Percentiles rank a stretch among this genome's conserved stretches.
Evolutionary conservation across 2,113 vertebrate genomes (phyloP).

Genomic region (Myanophis thanlyinensis): DNA sequence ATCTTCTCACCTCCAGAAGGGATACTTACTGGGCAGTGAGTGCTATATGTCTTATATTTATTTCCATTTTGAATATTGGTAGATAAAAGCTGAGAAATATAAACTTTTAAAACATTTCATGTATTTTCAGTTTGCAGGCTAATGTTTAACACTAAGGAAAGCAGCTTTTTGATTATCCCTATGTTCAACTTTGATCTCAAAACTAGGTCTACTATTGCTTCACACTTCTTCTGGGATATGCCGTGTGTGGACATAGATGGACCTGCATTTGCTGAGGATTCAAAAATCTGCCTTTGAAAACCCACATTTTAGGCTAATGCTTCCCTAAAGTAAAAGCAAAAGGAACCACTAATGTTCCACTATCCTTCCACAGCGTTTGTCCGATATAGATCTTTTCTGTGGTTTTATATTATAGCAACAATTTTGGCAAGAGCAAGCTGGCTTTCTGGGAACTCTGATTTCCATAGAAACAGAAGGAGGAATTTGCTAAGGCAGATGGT

Average conservation of each 20-base stretch:
- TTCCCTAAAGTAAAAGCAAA: neutral
- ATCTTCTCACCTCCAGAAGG: neutral
- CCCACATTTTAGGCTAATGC: no score
- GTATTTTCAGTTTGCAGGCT: neutral
- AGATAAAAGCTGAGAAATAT: neutral
- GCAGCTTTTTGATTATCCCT: neutral
- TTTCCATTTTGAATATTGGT: neutral
- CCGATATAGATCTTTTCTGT: neutral
- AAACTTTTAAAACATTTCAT: neutral
- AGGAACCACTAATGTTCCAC: neutral
- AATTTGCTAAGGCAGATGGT: conserved; percentile 18
- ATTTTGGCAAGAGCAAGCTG: conserved; percentile 46
- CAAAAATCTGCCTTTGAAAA: neutral
- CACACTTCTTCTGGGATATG: neutral
- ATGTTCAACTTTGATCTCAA: neutral
- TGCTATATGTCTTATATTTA: neutral
- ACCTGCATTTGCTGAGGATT: neutral
- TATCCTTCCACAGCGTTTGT: neutral
- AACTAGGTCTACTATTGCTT: neutral
- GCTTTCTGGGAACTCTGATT: conserved; percentile 24
- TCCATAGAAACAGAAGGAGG: conserved; percentile 19
- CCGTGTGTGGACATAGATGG: neutral
- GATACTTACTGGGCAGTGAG: neutral
- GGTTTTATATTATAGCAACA: neutral
- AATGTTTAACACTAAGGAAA: neutral